Evolutionary conservation across 2,797 vertebrate genomes (phyloP), one percentile per base, ranked within the genome.

Genomic region (Artibeus jamaicensis): DNA sequence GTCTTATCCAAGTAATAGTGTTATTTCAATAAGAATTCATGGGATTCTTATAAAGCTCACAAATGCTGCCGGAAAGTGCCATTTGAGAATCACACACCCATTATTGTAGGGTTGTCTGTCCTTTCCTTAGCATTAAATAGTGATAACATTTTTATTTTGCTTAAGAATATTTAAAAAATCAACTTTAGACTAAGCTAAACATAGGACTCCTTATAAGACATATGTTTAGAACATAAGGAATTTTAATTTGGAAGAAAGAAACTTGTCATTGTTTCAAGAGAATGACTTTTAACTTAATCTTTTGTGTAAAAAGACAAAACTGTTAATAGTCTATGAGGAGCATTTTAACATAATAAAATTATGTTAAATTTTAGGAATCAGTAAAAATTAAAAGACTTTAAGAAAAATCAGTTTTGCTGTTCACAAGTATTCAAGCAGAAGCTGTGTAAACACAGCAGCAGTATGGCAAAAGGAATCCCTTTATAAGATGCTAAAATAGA

Each of bases 341-440:
- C 2, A 76, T 78, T 84, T 91, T 32, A 65, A 50, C 0, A n/a
- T 50, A 53, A n/a, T n/a, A n/a, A n/a, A n/a, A n/a, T n/a, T n/a
- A n/a, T n/a, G n/a, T n/a, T n/a, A n/a, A n/a, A 86, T 90, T 90
- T 92, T 22, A 78, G n/a, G n/a, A 92, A 73, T 77, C 53, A 37
- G 6, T 86, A 78, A 85, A 89, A 59, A 42, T 53, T 57, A 84
- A 11, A 92, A 5, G 4, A 90, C 2, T 67, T 92, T 86, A 59
- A 92, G 86, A 42, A n/a, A 81, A 77, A 73, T 37, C 39, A 3
- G 2, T 19, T 86, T 93, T 76, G n/a, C 74, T 57, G 21, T 84
- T 57, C 50, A 86, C 6, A 86, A 62, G 3, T 21, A 76, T 84
- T 87, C 29, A 87, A 42, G 48, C 9, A 92, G 53, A 68, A 73